Evolutionary conservation across 92 coral and sea anemone species (phyloP), one percentile per base, ranked within the genome.

Genomic region (Palythoa heliodiscus): DNA sequence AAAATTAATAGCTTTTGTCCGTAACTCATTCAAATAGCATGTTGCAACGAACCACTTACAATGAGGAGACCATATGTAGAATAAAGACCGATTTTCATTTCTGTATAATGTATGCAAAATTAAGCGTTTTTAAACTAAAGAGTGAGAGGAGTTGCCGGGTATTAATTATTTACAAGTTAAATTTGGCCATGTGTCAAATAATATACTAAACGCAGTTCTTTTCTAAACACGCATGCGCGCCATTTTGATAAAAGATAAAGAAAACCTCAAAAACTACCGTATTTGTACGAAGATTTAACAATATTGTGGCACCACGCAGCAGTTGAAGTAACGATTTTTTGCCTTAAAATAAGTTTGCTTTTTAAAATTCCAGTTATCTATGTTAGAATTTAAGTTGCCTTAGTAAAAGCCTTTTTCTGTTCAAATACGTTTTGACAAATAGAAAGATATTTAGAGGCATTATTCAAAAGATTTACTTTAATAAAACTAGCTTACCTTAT

Each of bases 71-170:
- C 50, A 4, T 43, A 29, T 43, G 50, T 8, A 43, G 9, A 43
- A 43, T 43, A 11, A 58, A 58, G 20, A 58, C 35, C 1, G 35
- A 58, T 2, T 4, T 67, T 20, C 38, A 11, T 0, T 50, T 8
- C 12, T 4, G 17, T 35, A 15, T 58, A 37, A n/a, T 66, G 4
- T 79, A 79, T 79, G 58, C 73, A 79, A 79, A 43, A n/a, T 52
- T 52, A 50, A 23, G 17, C 72, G 50, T 43, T 43, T 43, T 14
- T 55, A 79, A 37, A 39, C 53, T 25, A 1, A 48, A 43, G 55
- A 78, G 19, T 16, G 82, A 77, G 70, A 20, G 50, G 82, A 77
- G 39, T 40, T 64, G 54, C 72, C 72, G 22, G 39, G 71, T 15
- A 79, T 78, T 0, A 78, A 61, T 79, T 20, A 52, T 75, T 75